Base-by-base conservation (phyloP, 2,113 vertebrate genomes). In the Syngnathus typhle region DNA sequence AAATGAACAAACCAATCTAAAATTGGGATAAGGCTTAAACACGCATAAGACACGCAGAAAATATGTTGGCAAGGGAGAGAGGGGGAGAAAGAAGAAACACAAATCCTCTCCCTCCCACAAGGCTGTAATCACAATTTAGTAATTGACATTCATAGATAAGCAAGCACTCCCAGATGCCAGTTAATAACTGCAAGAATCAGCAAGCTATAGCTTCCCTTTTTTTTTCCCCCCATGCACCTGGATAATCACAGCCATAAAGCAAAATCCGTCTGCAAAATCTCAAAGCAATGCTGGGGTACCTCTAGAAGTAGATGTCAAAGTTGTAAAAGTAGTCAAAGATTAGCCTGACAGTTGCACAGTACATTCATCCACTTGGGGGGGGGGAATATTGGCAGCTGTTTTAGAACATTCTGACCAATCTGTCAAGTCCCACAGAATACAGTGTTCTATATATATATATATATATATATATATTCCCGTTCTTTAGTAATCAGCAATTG, bases 81-180 rank as follows among this genome's bases (percentile, higher is more conserved):
- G 41, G 12, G 41, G 13, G 12, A 37, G 55, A 43, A 19, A 55
- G 47, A 62, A 46, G 61, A 54, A 86, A 85, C 80, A 84, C 73
- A 77, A 82, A 86, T 80, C 81, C 75, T 76, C 64, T 64, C 66
- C 56, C 69, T 78, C 68, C 81, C 78, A 69, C 77, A 74, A 70
- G 51, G 71, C 72, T 67, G 67, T 86, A 85, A 86, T 87, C 73
- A 49, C 69, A 80, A 85, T 82, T 83, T 84, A 75, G 73, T 80
- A 85, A 87, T 82, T 83, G 87, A 84, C 67, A 58, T 75, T 74
- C 44, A 41, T 71, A 77, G 79, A 85, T 83, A 80, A 77, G 63
- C 52, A 7, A 82, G 82, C 16, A 23, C 51, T 69, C 71, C 68
- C 64, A 0, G 66, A 75, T 80, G 75, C 75, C 32, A 27, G 68